These are phyloP conservation scores for Glareola pratincola DNA, from an alignment of 2,113 vertebrate species.

Conservation along the genomic window DNA sequence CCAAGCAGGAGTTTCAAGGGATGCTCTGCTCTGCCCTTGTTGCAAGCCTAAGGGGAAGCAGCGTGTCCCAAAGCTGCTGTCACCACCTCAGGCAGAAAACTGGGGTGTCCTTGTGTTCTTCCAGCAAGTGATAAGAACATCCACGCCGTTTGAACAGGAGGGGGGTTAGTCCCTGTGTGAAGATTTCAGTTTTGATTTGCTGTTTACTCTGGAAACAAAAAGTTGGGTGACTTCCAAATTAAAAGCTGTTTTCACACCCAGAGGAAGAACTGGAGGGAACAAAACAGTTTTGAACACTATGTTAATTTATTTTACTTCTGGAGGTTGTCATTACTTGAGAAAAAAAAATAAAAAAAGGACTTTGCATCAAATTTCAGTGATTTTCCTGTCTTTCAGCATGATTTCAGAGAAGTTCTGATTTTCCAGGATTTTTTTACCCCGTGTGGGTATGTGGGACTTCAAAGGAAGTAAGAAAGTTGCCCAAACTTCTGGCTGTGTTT, in stretches of 20 bases:
- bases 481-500: neutral
- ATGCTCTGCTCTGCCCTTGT: neutral
- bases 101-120: neutral
- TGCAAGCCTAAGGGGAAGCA: neutral
- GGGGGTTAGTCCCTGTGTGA: neutral
- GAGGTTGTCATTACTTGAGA: neutral
- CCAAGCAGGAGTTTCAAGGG: neutral
- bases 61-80: neutral
- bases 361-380: neutral
- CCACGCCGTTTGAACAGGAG: neutral
- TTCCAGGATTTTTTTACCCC: neutral
- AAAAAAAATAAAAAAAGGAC: neutral
- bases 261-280: neutral
- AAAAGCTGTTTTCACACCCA: neutral
- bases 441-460: fast-evolving
- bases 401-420: neutral
- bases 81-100: neutral
- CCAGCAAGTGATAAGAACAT: neutral
- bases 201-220: neutral
- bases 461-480: neutral
- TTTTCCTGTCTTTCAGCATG: neutral
- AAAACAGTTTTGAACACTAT: neutral
- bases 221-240: neutral
- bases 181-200: neutral
- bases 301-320: neutral